Base-by-base conservation (phyloP, 1,140 invertebrate genomes). In the Linepithema humile region DNA sequence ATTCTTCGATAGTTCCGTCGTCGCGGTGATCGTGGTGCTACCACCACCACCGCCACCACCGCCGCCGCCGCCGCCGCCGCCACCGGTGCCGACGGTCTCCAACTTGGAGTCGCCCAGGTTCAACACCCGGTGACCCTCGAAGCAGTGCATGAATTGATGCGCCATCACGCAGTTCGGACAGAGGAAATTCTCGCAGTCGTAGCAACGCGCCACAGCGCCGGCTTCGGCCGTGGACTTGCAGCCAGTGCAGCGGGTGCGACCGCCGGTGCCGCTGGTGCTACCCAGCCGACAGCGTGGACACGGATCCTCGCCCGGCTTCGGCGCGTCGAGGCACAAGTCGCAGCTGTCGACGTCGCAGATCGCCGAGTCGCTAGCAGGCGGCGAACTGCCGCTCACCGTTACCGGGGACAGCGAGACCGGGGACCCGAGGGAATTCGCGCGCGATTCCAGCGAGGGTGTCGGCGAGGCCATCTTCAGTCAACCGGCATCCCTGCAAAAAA, bases 121-220 rank as follows among this genome's bases (percentile, higher is more conserved):
- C 53, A 97, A 95, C 17, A 99, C 97, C 20, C 98, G 96, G 94
- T 99, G 99, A 43, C 98, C 98, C 93, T 99, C 98, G 94, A 99
- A 99, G 93, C 98, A 99, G 93, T 99, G 98, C 98, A 99, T 99
- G 93, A 98, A 99, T 94, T 99, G 98, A 94, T 99, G 99, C 55
- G 98, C 98, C 96, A 99, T 99, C 88, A 98, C 98, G 96, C 99
- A 99, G 91, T 99, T 99, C 57, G 97, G 96, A 95, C 99, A 99
- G 59, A 99, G 96, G 92, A 98, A 98, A 92, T 99, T 98, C 85
- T 97, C 97, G 94, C 99, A 99, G 93, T 99, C 98, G 91, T 98
- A 97, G 94, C 99, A 99, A 89, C 97, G 97, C 84, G 97, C 97
- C 88, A 98, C 97, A 20, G 97, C 97, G 96, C 97, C 97, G 4